Evolutionary conservation across 2,797 vertebrate species (phyloP).

Genomic region (Odontamblyopus rebecca): DNA sequence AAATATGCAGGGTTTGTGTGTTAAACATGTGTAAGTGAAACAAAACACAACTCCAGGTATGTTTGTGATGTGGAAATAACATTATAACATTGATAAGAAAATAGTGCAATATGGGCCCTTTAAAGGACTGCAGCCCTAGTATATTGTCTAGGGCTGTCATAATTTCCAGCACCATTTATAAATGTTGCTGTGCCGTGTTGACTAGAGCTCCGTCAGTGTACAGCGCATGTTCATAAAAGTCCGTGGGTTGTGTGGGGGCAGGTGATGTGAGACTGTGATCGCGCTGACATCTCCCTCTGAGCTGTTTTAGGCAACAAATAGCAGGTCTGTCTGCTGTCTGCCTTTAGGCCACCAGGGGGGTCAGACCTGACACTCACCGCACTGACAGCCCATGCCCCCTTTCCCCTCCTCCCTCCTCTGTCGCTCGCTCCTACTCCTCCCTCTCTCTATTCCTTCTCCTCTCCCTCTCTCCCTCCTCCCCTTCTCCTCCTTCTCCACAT

Average conservation of each 20-base stretch:
- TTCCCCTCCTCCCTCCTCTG: constrained; percentile 1
- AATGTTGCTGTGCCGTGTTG: background rate
- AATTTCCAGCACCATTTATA: background rate
- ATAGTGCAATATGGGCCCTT: no score
- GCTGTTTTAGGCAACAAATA: constrained; percentile 71
- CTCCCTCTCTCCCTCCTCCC: background rate
- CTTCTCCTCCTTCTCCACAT: constrained; percentile 20
- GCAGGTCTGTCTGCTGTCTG: constrained; percentile 74
- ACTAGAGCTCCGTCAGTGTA: constrained; percentile 2
- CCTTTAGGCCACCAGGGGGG: constrained; percentile 62
- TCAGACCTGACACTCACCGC: constrained; percentile 59
- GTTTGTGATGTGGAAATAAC: no score
- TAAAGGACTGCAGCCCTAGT: no score
- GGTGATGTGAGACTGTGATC: constrained; percentile 54
- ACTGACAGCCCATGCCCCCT: constrained; percentile 52
- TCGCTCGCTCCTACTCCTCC: background rate
- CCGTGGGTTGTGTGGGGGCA: constrained; percentile 37
- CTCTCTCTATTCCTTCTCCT: background rate
- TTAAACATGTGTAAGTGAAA: no score
- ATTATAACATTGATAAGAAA: no score
- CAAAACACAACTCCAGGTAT: no score
- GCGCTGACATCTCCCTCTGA: constrained; percentile 71
- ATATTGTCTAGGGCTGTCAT: no score
- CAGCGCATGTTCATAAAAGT: constrained; percentile 47
- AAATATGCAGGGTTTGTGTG: no score